Base-by-base conservation (phyloP, 2,888 invertebrate species). In the Zootermopsis nevadensis region DNA sequence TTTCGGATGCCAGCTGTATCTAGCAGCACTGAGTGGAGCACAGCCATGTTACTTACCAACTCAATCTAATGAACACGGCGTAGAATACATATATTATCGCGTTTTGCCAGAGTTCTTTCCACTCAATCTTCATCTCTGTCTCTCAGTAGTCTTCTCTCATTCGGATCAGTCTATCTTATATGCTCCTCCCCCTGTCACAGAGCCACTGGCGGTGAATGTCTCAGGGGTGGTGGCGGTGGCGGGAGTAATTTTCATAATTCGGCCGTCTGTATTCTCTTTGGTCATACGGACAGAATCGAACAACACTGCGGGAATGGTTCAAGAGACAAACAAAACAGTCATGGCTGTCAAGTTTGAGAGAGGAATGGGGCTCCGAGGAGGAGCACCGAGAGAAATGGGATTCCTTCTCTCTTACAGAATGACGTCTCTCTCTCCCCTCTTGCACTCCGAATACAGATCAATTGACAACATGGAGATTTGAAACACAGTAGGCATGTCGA, bases 191-290 rank as follows among this genome's bases (percentile, higher is more conserved):
- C 31, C 69, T 81, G 69, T 53, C 66, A 33, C 55, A 55, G 27
- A 27, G 55, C 79, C 33, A 60, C 38, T 27, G 60, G 60, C 27
- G 27, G 60, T 60, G 60, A n/a, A 66, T 55, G 48, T 69, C 81
- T 72, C 76, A 77, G 82, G 82, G 80, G 82, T 79, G 82, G 77
- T 77, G 72, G 88, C 91, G 74, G 82, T 77, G 80, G 82, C 80
- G 82, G 74, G 77, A 77, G 88, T 91, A 90, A 92, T 91, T 92
- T 92, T 92, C 91, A 91, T 92, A 92, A 92, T 91, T 91, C 89
- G 89, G 90, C 91, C 91, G 91, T 92, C 91, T 91, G 91, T 92
- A 92, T 92, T 91, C 92, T 89, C 89, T 88, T 88, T 88, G 88
- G 88, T 87, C 89, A 88, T 77, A 67, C 84, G 74, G 53, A 33